Conservation (phyloP, 2,113 vertebrate species). For the Anolis carolinensis region DNA sequence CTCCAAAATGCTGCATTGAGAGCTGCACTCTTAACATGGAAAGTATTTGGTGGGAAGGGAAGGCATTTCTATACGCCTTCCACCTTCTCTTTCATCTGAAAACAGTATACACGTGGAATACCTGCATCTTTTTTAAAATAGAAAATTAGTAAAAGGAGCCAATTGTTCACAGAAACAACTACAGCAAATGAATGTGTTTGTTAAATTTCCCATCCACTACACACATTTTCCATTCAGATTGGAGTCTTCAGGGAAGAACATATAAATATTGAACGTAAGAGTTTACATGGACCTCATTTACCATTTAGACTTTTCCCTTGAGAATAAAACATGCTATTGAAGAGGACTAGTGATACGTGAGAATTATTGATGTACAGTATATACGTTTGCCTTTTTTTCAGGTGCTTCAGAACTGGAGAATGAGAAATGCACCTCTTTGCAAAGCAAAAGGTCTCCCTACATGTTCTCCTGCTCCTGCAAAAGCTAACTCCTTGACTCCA, state of each 20-base stretch:
- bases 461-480: not conserved
- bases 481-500: too few species aligned
- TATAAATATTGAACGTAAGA: not conserved
- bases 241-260: too few species aligned
- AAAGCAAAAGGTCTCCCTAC: not conserved
- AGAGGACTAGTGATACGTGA: not conserved
- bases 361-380: not conserved
- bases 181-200: not conserved
- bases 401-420: not conserved
- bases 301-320: not conserved
- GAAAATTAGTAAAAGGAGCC: not conserved
- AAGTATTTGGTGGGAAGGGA: not conserved
- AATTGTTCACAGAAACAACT: not conserved
- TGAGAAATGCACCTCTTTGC: not conserved
- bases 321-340: not conserved
- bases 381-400: not conserved
- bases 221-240: not conserved
- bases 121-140: not conserved
- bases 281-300: not conserved
- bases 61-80: not conserved
- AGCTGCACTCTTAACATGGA: not conserved
- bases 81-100: not conserved
- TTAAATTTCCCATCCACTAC: not conserved
- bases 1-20: not conserved
- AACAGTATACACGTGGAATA: not conserved